phyloP scores from a whole-genome alignment of 2,888 invertebrate species.

The Chesias legatella region DNA sequence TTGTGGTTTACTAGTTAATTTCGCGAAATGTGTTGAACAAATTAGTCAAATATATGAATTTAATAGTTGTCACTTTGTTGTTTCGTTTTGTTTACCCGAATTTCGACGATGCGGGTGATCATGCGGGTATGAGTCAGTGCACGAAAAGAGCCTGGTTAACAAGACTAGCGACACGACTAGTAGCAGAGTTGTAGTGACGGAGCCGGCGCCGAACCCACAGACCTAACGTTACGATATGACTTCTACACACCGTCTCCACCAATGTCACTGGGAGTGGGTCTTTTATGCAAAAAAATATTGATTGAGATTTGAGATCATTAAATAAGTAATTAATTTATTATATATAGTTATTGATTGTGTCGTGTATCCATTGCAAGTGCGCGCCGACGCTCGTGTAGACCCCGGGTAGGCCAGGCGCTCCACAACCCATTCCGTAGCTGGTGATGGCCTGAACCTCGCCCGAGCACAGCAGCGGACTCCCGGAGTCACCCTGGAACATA shows the following conservation, averaged over 20 bases:
- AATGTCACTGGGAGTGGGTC: too few species aligned
- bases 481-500: constrained; percentile 68
- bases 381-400: constrained; percentile 61
- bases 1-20: constrained; percentile 1
- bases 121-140: too few species aligned
- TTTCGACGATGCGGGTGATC: too few species aligned
- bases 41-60: constrained; percentile 18
- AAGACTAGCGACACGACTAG: too few species aligned
- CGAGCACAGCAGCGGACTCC: constrained; percentile 63
- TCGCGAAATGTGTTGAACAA: constrained; percentile 11
- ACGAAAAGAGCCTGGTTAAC: too few species aligned
- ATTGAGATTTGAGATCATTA: too few species aligned
- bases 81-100: background rate
- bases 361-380: constrained; percentile 60
- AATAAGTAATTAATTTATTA: too few species aligned
- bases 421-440: constrained; percentile 67
- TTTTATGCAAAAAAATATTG: too few species aligned
- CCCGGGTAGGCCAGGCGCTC: constrained; percentile 54
- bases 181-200: too few species aligned
- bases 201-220: too few species aligned
- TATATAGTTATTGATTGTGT: constrained; percentile 21
- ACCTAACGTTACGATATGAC: too few species aligned
- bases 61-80: constrained; percentile 22
- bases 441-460: constrained; percentile 57
- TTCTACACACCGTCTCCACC: too few species aligned